Conservation (phyloP, 2,797 vertebrate species). For the Buphagus erythrorhynchus region DNA sequence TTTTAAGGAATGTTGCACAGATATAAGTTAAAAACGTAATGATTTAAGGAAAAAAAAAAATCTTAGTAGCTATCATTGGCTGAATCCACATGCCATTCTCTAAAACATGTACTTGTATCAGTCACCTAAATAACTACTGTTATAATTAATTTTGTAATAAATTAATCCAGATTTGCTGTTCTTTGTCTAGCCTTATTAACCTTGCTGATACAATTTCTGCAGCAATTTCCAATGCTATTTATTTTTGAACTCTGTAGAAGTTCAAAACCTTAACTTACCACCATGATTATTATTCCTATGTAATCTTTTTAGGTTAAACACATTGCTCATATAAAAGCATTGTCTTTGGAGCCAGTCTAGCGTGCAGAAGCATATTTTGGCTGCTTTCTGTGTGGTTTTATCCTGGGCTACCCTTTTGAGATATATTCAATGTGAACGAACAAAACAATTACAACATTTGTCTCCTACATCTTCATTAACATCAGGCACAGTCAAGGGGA, state of each 20-base stretch:
- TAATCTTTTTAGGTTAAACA: not conserved
- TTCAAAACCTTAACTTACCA: not conserved
- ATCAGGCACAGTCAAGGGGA: not conserved
- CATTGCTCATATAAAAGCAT: not conserved
- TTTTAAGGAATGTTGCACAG: not conserved
- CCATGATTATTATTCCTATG: not conserved
- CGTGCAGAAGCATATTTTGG: not conserved
- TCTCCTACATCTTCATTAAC: conserved; percentile 8
- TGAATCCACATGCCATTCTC: not conserved
- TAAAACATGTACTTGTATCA: not conserved
- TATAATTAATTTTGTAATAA: not conserved
- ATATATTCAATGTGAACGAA: not conserved
- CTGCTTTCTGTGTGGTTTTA: not conserved
- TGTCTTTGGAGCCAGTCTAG: not conserved
- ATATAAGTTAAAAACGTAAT: not conserved
- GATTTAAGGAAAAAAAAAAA: not conserved
- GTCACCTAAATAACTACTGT: not conserved
- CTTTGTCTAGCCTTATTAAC: not conserved
- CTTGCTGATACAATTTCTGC: not conserved
- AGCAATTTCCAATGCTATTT: not conserved
- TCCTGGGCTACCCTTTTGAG: not conserved
- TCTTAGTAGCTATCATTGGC: not conserved
- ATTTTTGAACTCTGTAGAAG: not conserved
- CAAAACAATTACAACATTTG: conserved; percentile 1
- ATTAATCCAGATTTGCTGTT: not conserved